Base-by-base conservation (phyloP, 2,888 invertebrate genomes). In the Chrysolina oricalcia region DNA sequence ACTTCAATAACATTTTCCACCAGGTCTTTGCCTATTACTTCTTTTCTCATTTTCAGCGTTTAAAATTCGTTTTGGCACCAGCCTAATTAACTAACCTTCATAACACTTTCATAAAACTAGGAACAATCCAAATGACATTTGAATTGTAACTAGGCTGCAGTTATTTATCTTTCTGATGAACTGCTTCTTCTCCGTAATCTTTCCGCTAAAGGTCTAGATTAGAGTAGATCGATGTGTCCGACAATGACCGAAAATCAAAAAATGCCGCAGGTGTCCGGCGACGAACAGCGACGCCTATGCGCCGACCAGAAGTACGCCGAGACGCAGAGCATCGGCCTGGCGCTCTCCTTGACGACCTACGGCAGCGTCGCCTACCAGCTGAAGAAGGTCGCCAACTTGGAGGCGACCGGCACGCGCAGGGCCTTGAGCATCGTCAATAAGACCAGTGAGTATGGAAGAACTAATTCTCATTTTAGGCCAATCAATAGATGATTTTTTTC, bases 301-400 rank as follows among this genome's bases (percentile, higher is more conserved):
- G 90, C 91, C 9, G 93, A 93, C 79, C 92, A 92, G 78, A 91
- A 91, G 65, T 92, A 92, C 84, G 90, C 88, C 78, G 84, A 81
- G 40, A 90, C 90, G 70, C 89, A 90, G 0, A 89, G 87, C 2
- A 86, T 87, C 27, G 87, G 87, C 72, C 83, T 83, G 77, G 89
- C 90, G 13, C 86, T 90, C 10, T 89, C 90, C 0, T 86, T 90
- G 4, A 92, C 93, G 5, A 93, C 94, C 0, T 95, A 95, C 85
- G 95, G 95, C 66, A 94, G 94, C 2, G 93, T 95, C 81, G 94
- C 93, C 50, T 95, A 94, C 85, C 94, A 95, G 87, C 90, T 95
- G 72, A 94, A 94, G n/a, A n/a, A n/a, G 83, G 95, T 95, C 82
- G 95, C 95, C 72, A 94, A 94, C 82, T 91, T 94, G 89, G 95